Base-by-base conservation (phyloP, 2,888 invertebrate genomes). In the Bugulina stolonifera region DNA sequence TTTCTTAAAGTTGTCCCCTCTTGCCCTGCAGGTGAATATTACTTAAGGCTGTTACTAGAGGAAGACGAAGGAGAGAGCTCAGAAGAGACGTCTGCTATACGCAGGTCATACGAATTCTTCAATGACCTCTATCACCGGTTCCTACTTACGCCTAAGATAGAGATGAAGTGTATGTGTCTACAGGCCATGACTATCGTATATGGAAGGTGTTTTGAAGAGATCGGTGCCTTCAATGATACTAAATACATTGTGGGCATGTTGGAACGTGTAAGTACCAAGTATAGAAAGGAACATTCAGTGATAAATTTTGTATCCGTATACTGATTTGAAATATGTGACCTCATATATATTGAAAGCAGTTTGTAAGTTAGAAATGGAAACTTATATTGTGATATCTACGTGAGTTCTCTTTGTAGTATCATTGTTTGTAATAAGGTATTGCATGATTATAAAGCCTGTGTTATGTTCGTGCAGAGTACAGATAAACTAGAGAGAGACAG, bases 111-210 rank as follows among this genome's bases (percentile, higher is more conserved):
- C 89, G 95, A 96, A 84, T 94, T 99, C 86, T 99, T 99, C 88
- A 97, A 97, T 86, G 96, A 98, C 82, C 88, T 99, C 23, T 99
- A 99, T 84, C 97, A 99, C 82, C 90, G 97, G 74, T 99, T 98
- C 83, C 88, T 99, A 75, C 89, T 98, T 74, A 93, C 95, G 0
- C 84, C 87, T 1, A 94, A 95, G 85, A 89, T 92, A 52, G 93
- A 93, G 84, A 94, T 99, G 93, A 95, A 95, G 82, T 95, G 96
- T 81, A 92, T 95, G 89, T 99, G 98, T 81, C 88, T 99, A 75
- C 95, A 96, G 86, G 97, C 98, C 0, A 93, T 99, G 92, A 91
- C 95, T 34, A 93, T 99, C 79, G 97, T 99, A 0, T 99, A 99
- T 84, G 93, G 92, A n/a, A 88, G 94, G 75, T 97, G 98, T 86